phyloP scores from a whole-genome alignment of 2,888 invertebrate genomes.

The Sussaba pulchella region DNA sequence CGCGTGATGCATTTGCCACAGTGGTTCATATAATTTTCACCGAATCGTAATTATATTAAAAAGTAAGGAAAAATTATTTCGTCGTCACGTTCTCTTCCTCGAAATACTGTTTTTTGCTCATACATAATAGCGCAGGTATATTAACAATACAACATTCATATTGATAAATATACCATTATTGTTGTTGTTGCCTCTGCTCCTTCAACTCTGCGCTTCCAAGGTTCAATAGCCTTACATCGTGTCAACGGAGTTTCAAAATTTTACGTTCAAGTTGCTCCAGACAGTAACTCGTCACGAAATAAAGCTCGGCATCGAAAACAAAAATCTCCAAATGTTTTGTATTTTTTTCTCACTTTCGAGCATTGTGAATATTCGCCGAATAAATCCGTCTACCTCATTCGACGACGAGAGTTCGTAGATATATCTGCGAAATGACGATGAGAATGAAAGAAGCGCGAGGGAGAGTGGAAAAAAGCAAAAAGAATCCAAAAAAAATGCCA shows the following conservation, averaged over 20 bases:
- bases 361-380: conserved; percentile 16
- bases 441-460: conserved; percentile 24
- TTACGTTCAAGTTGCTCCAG: not conserved
- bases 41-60: not conserved
- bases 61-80: not conserved
- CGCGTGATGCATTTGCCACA: conserved; percentile 23
- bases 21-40: conserved; percentile 11
- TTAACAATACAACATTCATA: too few species aligned
- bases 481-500: conserved; percentile 1
- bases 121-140: too few species aligned
- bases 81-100: not conserved
- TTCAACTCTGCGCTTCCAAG: too few species aligned
- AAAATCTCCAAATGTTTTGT: conserved; percentile 10
- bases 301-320: not conserved
- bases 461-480: not conserved
- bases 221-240: too few species aligned
- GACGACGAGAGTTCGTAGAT: conserved; percentile 14
- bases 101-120: not conserved
- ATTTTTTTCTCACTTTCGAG: not conserved
- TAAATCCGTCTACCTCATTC: conserved; percentile 19
- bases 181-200: too few species aligned
- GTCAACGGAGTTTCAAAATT: too few species aligned
- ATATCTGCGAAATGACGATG: conserved; percentile 24
- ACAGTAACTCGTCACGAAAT: not conserved
- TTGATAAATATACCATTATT: too few species aligned